Base-by-base conservation (phyloP, 2,113 vertebrate genomes). In the Corythoichthys intestinalis region DNA sequence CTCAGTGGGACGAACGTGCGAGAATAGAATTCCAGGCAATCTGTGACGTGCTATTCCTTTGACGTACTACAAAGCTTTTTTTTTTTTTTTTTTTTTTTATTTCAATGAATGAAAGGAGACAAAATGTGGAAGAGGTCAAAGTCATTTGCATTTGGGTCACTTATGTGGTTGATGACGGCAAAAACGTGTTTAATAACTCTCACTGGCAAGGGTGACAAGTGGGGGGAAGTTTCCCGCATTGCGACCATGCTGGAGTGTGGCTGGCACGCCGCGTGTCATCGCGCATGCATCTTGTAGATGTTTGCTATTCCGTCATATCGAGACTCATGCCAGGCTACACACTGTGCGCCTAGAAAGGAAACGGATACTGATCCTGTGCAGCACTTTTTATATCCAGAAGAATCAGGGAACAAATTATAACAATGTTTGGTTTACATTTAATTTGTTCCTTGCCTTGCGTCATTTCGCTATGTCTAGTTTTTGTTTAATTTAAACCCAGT, bases 21-120 rank as follows among this genome's bases (percentile, higher is more conserved):
- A 85, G 83, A 76, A 78, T 82, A 80, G 79, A 77, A 87, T 80
- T 90, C 72, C 78, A 77, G 86, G 69, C 72, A 64, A 87, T 86
- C 73, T 67, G 39, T 65, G 79, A 78, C 76, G 84, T 20, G 72
- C 69, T 34, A 35, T 52, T 64, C 75, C 38, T 52, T 52, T 66
- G 83, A 88, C 72, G 83, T 85, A 83, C 81, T 69, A 62, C 69
- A 63, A 73, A 80, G 80, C 74, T 74, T 73, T 83, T 86, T 80
- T 79, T 75, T 86, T 78, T 83, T 69, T 68, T 49, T 49, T 49
- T 49, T 52, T 52, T 52, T 8, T 20, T 20, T 9, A n/a, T 14
- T 13, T 28, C 37, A 47, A 47, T 28, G n/a, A 44, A n/a, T 44
- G 39, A 39, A 63, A 79, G 72, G 75, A 63, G 73, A 70, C 70